Evolutionary conservation across 2,113 vertebrate species (phyloP), one percentile per base, ranked within the genome.

Genomic region (Hemicordylus capensis): DNA sequence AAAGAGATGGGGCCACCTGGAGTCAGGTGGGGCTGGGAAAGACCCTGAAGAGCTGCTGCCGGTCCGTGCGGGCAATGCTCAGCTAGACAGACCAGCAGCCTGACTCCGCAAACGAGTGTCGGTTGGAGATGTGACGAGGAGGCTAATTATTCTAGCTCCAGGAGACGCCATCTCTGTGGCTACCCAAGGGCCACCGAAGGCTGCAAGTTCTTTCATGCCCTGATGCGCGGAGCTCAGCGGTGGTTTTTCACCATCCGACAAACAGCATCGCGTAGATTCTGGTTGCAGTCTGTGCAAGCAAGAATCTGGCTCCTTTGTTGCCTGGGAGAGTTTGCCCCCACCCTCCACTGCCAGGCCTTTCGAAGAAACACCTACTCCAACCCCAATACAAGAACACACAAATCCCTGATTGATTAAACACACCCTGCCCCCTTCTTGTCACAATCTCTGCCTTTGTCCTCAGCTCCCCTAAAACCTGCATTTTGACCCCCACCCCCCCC

Each of bases 401-500:
- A 12, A n/a, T 26, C 14, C 69, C 69, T 44, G 69, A 2, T 26
- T 22, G 31, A 67, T 19, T 10, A 69, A 69, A 39, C 34, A 2
- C 2, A 19, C 6, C 66, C 26, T 22, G 11, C 7, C 70, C 17
- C 42, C 26, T 46, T 39, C 24, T 34, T 11, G 4, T 19, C 37
- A n/a, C n/a, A 22, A 14, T 3, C 42, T 31, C 11, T 1, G 67
- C 37, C 61, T 28, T 96, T 97, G 87, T 84, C 37, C 44, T 31
- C 14, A 6, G 26, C 28, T 31, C 10, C 26, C 12, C 44, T 12
- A 4, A 11, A 46, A 7, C 24, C 19, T 46, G 42, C 44, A 39
- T 51, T 8, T 54, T 70, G n/a, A 10, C 67, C 12, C 26, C 24
- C 20, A 37, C 28, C 39, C 34, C 11, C 0, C 56, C 72, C 83